A percentile compares a stretch with the other conserved stretches of the same genome.
phyloP scores from a whole-genome alignment of 2,888 invertebrate genomes.

The Caenorhabditis sulstoni region DNA sequence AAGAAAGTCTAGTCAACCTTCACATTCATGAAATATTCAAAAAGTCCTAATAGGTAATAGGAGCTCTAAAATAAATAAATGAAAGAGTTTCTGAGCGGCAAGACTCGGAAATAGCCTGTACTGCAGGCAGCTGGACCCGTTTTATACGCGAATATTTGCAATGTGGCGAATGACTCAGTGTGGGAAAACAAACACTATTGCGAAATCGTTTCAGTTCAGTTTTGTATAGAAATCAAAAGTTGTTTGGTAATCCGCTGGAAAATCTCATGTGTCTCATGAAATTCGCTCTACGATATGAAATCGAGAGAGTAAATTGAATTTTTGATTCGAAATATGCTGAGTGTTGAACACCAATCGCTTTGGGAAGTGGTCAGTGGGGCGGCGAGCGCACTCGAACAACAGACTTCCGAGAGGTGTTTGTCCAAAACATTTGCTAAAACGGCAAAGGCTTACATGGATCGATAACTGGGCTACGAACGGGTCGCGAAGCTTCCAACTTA shows the following conservation, averaged over 20 bases:
- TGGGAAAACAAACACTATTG: slow-evolving; percentile 55
- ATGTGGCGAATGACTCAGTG: slow-evolving; percentile 55
- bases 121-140: slow-evolving; percentile 27
- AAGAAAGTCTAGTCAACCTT: too few species aligned
- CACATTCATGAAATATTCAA: background rate
- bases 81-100: background rate
- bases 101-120: slow-evolving; percentile 18
- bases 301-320: too few species aligned
- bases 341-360: too few species aligned
- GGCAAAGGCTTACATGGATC: background rate
- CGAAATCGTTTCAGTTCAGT: slow-evolving; percentile 44
- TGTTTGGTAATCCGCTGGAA: slow-evolving; percentile 10
- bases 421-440: slow-evolving; percentile 2
- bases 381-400: background rate
- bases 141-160: slow-evolving; percentile 53
- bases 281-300: background rate
- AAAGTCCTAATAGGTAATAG: too few species aligned
- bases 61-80: background rate
- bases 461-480: background rate
- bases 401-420: slow-evolving; percentile 2
- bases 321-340: too few species aligned
- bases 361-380: too few species aligned
- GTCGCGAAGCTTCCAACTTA: too few species aligned
- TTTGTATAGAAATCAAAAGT: slow-evolving; percentile 24
- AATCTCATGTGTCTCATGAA: background rate